phyloP scores from a whole-genome alignment of 2,888 invertebrate genomes.

The Platycheirus rosarum region DNA sequence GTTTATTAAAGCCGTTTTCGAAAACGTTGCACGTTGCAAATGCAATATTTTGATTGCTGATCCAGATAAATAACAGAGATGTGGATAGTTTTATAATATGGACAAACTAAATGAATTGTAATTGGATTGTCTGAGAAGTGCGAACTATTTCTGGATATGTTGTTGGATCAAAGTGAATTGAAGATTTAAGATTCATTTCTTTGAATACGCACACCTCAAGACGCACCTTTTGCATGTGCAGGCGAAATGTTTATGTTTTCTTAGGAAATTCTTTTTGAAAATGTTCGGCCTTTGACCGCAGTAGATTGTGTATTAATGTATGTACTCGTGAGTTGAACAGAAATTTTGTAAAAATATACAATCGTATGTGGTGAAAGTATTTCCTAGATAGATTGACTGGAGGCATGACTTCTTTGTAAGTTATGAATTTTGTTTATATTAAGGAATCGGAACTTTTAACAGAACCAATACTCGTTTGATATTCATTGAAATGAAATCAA shows the following conservation, averaged over 20 bases:
- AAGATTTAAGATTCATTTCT: constrained; percentile 25
- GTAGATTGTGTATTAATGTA: constrained; percentile 15
- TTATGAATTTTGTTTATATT: constrained; percentile 32
- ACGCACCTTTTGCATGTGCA: constrained; percentile 34
- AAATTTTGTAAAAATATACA: constrained; percentile 59
- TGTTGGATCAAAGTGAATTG: constrained; percentile 32
- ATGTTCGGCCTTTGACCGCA: constrained; percentile 41
- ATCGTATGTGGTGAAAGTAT: constrained; percentile 7
- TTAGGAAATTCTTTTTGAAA: constrained; percentile 32
- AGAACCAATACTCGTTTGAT: constrained; percentile 11
- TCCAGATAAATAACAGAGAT: constrained; percentile 1
- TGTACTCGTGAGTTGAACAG: constrained; percentile 27
- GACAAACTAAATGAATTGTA: neutral
- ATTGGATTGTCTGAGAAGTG: neutral
- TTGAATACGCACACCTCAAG: neutral
- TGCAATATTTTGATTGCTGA: constrained; percentile 41
- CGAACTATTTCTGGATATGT: constrained; percentile 40
- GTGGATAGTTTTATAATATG: constrained; percentile 31
- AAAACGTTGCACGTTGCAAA: constrained; percentile 36
- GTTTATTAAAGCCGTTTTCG: constrained; percentile 47
- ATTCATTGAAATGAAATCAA: constrained; percentile 1
- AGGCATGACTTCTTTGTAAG: constrained; percentile 17
- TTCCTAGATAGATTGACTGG: neutral
- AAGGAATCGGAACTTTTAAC: constrained; percentile 34
- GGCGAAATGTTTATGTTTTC: constrained; percentile 48